Percentiles rank a stretch among this genome's conserved stretches.
Evolutionary conservation across 2,113 vertebrate species (phyloP).

Genomic region (Ammodramus savannarum): DNA sequence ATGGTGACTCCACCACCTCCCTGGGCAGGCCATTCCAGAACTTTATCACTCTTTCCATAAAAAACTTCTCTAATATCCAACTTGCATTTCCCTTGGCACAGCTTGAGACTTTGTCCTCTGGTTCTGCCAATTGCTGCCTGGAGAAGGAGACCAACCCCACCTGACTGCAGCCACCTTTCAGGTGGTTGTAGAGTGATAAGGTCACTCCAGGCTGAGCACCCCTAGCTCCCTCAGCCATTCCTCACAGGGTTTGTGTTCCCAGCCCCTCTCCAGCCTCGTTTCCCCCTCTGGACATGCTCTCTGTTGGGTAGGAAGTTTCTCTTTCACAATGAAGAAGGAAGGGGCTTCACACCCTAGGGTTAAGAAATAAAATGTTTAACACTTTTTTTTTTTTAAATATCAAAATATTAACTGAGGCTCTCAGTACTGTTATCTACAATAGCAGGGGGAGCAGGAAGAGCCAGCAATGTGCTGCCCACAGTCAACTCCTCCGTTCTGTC

Average conservation of each 20-base stretch:
- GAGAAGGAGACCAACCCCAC: background rate
- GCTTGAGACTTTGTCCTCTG: background rate
- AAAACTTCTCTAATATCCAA: background rate
- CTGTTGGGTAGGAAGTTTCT: background rate
- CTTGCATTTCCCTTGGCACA: fast-evolving
- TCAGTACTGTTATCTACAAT: background rate
- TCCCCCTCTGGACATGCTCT: fast-evolving
- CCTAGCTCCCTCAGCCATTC: fast-evolving
- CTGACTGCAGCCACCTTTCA: background rate
- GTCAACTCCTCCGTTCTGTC: background rate
- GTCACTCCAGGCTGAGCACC: background rate
- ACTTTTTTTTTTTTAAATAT: background rate
- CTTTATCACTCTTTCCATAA: fast-evolving
- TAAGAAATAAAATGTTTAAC: background rate
- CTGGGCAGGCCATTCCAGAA: background rate
- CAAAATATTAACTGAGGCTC: background rate
- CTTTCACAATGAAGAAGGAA: background rate
- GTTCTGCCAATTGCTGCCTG: background rate
- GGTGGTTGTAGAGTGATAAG: background rate
- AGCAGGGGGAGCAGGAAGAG: background rate
- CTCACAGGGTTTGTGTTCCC: background rate
- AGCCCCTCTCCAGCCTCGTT: background rate
- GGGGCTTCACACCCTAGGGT: fast-evolving
- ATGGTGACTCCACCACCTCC: background rate
- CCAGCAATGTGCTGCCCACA: background rate